Evolutionary conservation across 2,888 invertebrate species (phyloP).

Genomic region (Hirtodrosophila confusa): DNA sequence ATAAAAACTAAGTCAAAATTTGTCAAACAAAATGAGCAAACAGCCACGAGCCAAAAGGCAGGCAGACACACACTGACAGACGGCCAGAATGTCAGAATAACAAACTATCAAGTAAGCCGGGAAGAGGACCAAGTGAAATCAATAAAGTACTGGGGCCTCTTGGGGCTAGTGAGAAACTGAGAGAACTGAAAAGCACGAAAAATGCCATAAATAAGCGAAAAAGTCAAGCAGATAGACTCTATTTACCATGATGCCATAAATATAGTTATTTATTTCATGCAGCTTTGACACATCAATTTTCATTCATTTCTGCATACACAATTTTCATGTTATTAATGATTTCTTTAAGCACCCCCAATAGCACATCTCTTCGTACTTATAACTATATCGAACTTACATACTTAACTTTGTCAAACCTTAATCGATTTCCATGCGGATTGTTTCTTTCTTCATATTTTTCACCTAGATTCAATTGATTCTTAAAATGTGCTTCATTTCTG

Average conservation of each 20-base stretch:
- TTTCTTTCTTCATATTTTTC: no score
- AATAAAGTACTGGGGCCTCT: constrained; percentile 38
- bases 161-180: constrained; percentile 4
- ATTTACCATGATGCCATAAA: constrained; percentile 33
- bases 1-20: constrained; percentile 54
- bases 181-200: constrained; percentile 45
- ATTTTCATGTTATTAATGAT: no score
- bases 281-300: constrained; percentile 8
- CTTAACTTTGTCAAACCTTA: no score
- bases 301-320: not conserved
- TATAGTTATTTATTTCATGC: constrained; percentile 27
- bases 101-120: constrained; percentile 10
- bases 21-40: constrained; percentile 33
- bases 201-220: constrained; percentile 42
- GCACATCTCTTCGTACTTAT: no score
- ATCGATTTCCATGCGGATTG: no score
- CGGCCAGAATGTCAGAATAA: constrained; percentile 4
- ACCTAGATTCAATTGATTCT: no score
- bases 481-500: no score
- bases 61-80: not conserved
- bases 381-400: no score
- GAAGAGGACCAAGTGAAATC: constrained; percentile 35
- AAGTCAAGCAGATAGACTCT: constrained; percentile 10
- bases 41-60: constrained; percentile 12
- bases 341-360: no score